Conservation (phyloP, 2,797 vertebrate genomes). For the Falco cherrug region DNA sequence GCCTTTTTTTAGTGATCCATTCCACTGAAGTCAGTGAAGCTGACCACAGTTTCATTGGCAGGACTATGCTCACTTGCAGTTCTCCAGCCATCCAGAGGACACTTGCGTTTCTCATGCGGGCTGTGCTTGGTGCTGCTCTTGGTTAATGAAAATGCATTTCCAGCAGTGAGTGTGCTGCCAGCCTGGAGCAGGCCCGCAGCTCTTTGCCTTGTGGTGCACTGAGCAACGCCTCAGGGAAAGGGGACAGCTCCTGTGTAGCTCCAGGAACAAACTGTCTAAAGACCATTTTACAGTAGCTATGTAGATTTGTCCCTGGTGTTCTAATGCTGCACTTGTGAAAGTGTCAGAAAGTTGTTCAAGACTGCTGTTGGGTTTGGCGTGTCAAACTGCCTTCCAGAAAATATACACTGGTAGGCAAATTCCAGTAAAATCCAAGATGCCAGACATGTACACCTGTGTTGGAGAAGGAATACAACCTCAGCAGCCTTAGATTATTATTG, state of each 20-base stretch:
- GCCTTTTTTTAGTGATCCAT: neutral
- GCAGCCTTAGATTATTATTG: neutral
- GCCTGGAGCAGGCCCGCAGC: neutral
- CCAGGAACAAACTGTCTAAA: neutral
- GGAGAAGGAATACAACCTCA: neutral
- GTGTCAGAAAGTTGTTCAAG: neutral
- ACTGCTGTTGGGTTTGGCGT: neutral
- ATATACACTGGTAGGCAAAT: neutral
- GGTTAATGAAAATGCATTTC: neutral
- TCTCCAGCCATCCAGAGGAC: neutral
- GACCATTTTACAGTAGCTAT: accelerated
- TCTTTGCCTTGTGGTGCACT: neutral
- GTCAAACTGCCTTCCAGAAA: neutral
- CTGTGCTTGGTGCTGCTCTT: neutral
- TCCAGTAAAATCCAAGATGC: neutral
- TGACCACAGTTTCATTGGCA: accelerated
- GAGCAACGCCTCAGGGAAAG: neutral
- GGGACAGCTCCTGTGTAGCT: neutral
- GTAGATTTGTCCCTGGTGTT: neutral
- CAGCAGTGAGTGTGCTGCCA: neutral
- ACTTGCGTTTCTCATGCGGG: neutral
- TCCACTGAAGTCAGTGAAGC: neutral
- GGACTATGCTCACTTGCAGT: neutral
- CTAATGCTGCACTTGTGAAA: neutral
- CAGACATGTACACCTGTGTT: accelerated